Conservation (phyloP, 2,113 vertebrate species). For the Sinocyclocheilus anshuiensis region DNA sequence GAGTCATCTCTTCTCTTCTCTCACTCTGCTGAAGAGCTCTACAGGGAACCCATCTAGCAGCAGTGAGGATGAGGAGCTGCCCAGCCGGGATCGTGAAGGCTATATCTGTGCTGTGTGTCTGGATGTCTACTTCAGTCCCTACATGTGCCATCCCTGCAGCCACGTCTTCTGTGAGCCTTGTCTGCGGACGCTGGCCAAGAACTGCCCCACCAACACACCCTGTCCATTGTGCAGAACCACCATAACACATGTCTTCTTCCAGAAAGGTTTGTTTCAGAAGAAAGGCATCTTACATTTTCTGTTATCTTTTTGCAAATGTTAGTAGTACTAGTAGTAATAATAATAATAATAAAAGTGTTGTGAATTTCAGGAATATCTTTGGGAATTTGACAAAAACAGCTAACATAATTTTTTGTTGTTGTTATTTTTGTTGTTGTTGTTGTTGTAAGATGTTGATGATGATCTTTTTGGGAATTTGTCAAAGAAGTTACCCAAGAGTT, state of each 20-base stretch:
- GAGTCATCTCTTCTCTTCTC: conserved; percentile 12
- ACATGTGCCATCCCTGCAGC: conserved; percentile 88
- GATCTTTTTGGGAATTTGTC: background rate
- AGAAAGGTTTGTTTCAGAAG: conserved; percentile 81
- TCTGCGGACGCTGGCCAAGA: conserved; percentile 87
- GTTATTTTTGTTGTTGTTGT: background rate
- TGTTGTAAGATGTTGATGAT: background rate
- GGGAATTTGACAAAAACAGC: too few relatives aligned
- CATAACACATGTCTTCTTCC: conserved; percentile 86
- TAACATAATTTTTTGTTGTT: background rate
- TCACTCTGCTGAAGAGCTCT: conserved; percentile 64
- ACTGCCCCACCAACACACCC: conserved; percentile 79
- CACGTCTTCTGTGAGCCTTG: conserved; percentile 96
- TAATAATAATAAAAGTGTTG: background rate
- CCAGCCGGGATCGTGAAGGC: conserved; percentile 71
- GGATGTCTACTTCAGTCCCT: conserved; percentile 91
- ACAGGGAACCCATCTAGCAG: conserved; percentile 68
- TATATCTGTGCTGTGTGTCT: conserved; percentile 90
- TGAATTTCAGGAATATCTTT: background rate
- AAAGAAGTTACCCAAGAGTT: background rate
- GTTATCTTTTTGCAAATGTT: conserved; percentile 3
- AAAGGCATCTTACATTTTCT: background rate
- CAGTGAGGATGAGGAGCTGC: conserved; percentile 64
- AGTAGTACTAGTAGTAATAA: background rate
- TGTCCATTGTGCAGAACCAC: conserved; percentile 88